phyloP scores from a whole-genome alignment of 2,888 invertebrate species.

The Trissolcus japonicus region DNA sequence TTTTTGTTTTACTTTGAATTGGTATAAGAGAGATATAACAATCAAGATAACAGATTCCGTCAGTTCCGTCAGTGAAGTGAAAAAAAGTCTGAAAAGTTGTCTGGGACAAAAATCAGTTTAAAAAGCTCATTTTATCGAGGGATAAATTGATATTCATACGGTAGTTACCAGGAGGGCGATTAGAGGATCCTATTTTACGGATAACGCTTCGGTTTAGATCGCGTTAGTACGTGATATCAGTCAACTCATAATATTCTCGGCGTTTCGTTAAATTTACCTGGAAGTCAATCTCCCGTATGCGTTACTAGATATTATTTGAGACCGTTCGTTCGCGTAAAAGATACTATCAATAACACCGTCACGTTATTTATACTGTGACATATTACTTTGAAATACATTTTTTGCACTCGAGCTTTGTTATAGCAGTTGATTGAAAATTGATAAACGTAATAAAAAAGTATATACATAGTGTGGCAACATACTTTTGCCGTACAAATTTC shows the following conservation, averaged over 20 bases:
- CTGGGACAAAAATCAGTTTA: background rate
- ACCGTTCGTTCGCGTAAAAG: slow-evolving; percentile 15
- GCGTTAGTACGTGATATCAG: slow-evolving; percentile 55
- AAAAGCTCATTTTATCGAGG: background rate
- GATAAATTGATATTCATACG: background rate
- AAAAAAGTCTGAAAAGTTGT: background rate
- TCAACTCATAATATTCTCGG: slow-evolving; percentile 59
- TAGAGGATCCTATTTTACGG: slow-evolving; percentile 58
- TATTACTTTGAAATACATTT: no score
- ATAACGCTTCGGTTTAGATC: slow-evolving; percentile 59
- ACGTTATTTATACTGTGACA: no score
- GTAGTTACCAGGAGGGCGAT: slow-evolving; percentile 65
- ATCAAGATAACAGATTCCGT: slow-evolving; percentile 15
- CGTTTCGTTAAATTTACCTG: slow-evolving; percentile 59
- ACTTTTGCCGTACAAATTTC: background rate
- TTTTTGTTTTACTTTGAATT: slow-evolving; percentile 18
- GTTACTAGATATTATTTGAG: slow-evolving; percentile 39
- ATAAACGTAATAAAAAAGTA: slow-evolving; percentile 43
- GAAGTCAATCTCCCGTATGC: slow-evolving; percentile 52
- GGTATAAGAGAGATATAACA: slow-evolving; percentile 8
- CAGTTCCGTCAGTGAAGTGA: background rate
- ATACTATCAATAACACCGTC: slow-evolving; percentile 16
- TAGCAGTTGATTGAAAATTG: no score
- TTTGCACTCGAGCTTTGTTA: no score
- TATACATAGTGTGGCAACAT: background rate